Conservation (phyloP, 2,888 invertebrate genomes). For the Erannis defoliaria region DNA sequence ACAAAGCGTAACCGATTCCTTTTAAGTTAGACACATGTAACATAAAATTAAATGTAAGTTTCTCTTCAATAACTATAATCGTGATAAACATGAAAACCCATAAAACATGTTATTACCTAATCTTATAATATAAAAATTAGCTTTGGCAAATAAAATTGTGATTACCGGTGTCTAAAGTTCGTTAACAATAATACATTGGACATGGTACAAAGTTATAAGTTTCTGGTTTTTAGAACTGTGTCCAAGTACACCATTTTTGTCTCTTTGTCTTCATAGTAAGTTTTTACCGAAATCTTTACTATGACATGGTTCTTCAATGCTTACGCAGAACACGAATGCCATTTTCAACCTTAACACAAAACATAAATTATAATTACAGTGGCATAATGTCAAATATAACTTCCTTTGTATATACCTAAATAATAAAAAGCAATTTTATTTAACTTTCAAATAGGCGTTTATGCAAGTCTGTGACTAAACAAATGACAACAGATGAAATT, state of each 20-base stretch:
- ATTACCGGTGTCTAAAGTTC: constrained; percentile 53
- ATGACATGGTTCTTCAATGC: constrained; percentile 16
- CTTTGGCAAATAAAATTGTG: constrained; percentile 63
- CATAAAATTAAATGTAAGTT: constrained; percentile 44
- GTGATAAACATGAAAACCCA: constrained; percentile 54
- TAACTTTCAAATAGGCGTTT: constrained; percentile 8
- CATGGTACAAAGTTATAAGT: constrained; percentile 41
- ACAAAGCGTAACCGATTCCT: constrained; percentile 34
- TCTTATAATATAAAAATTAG: constrained; percentile 60
- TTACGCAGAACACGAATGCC: constrained; percentile 5
- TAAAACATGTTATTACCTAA: constrained; percentile 52
- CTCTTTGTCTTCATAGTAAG: neutral
- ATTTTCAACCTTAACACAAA: constrained; percentile 29
- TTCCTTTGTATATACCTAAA: constrained; percentile 30
- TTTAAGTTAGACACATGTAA: constrained; percentile 30
- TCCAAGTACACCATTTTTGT: constrained; percentile 1
- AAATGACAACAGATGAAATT: constrained; percentile 11
- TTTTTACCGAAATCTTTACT: neutral
- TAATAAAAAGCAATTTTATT: constrained; percentile 25
- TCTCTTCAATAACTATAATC: constrained; percentile 51
- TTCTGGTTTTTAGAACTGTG: constrained; percentile 15
- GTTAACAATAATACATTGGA: constrained; percentile 49
- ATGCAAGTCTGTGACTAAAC: constrained; percentile 23
- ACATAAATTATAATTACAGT: constrained; percentile 39
- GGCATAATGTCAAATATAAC: constrained; percentile 34